phyloP scores from a whole-genome alignment of 2,113 vertebrate genomes.

The Polypterus bichir region DNA sequence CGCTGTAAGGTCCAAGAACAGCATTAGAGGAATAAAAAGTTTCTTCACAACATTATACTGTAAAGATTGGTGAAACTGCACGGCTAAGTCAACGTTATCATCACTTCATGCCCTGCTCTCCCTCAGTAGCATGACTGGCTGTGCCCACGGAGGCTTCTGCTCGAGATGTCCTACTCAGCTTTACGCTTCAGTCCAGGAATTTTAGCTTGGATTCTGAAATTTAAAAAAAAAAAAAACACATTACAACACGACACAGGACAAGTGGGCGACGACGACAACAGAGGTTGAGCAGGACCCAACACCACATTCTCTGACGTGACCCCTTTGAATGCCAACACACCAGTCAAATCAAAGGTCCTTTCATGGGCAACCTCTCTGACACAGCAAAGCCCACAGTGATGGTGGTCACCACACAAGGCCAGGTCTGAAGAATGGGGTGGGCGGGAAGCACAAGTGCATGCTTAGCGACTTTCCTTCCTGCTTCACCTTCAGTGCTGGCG shows the following conservation, averaged over 20 bases:
- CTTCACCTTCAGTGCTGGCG: too few species aligned
- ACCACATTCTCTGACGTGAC: too few species aligned
- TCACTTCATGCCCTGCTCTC: constrained; percentile 14
- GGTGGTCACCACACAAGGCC: too few species aligned
- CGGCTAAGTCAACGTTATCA: constrained; percentile 53
- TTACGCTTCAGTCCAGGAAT: constrained; percentile 91
- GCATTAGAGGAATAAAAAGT: constrained; percentile 55
- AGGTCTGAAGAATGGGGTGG: too few species aligned
- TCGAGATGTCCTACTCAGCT: constrained; percentile 58
- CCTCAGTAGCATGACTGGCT: constrained; percentile 25
- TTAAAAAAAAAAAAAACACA: constrained; percentile 6
- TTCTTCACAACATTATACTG: constrained; percentile 18
- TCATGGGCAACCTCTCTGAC: too few species aligned
- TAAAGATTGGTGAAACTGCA: constrained; percentile 67
- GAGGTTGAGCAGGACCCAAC: too few species aligned
- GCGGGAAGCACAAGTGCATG: too few species aligned
- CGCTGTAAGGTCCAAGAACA: constrained; percentile 53
- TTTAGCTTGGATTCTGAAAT: constrained; percentile 78
- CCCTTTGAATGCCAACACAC: too few species aligned
- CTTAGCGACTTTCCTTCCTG: too few species aligned
- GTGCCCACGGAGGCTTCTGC: constrained; percentile 37
- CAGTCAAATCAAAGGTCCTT: too few species aligned
- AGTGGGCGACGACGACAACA: too few species aligned
- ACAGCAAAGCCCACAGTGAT: too few species aligned
- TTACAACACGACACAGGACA: background rate